A percentile compares a stretch with the other conserved stretches of the same genome.
Conservation (phyloP, 2,113 vertebrate genomes). For the Dipodomys spectabilis region DNA sequence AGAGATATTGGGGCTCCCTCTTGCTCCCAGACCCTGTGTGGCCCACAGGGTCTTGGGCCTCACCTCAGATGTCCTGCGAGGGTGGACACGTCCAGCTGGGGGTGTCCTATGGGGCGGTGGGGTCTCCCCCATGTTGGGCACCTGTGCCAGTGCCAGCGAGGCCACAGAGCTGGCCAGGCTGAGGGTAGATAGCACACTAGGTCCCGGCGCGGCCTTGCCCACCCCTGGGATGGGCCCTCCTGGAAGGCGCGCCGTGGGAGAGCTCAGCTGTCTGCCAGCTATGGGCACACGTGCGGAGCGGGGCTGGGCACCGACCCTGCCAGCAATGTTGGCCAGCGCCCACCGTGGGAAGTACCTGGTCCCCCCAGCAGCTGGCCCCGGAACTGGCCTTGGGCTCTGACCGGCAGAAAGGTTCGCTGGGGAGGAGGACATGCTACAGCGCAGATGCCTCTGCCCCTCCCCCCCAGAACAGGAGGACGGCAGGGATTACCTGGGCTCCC, state of each 20-base stretch:
- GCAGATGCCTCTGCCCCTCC: background rate
- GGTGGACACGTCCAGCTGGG: no score
- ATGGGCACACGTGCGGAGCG: background rate
- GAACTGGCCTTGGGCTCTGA: background rate
- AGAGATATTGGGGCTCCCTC: no score
- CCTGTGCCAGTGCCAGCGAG: background rate
- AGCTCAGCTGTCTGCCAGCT: background rate
- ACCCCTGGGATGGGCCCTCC: background rate
- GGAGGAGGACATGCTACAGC: accelerated
- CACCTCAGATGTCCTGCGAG: background rate
- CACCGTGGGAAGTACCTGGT: background rate
- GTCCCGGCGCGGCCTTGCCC: background rate
- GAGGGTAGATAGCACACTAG: background rate
- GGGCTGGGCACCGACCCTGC: background rate
- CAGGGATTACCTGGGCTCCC: background rate
- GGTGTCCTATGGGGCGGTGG: background rate
- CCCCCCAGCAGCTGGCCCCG: no score
- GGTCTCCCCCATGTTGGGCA: accelerated
- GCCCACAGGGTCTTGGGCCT: background rate
- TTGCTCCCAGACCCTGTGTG: no score
- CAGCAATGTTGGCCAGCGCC: accelerated
- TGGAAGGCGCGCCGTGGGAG: no score
- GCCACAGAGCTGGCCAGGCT: background rate
- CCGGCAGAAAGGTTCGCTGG: accelerated
- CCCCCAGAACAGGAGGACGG: background rate